Percentiles rank a stretch among this genome's conserved stretches.
Conservation (phyloP, 2,888 invertebrate species). For the Brachynemurus nebulosus region DNA sequence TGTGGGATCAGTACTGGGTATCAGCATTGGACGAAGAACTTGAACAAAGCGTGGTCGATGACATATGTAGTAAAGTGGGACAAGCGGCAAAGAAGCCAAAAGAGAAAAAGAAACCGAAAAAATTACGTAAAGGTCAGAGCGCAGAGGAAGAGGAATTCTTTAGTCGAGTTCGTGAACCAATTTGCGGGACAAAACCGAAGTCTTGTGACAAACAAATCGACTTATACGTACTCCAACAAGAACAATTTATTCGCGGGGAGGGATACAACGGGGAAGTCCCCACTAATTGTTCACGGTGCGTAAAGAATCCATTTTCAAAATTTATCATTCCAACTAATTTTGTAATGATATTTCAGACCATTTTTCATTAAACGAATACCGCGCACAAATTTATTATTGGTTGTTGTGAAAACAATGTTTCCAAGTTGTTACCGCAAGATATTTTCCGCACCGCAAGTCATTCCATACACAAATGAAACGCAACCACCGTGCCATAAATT, state of each 20-base stretch:
- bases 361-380: constrained; percentile 60
- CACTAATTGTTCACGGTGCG: constrained; percentile 31
- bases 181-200: constrained; percentile 30
- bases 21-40: constrained; percentile 15
- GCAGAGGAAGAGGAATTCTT: constrained; percentile 31
- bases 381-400: constrained; percentile 62
- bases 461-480: constrained; percentile 33
- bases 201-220: constrained; percentile 62
- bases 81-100: too few species aligned
- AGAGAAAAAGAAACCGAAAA: constrained; percentile 26
- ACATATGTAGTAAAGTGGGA: too few species aligned
- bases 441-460: constrained; percentile 36
- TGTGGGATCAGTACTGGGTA: constrained; percentile 20
- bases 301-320: neutral
- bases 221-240: constrained; percentile 53
- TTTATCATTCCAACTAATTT: neutral
- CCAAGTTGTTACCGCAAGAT: constrained; percentile 34
- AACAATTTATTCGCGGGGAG: constrained; percentile 31
- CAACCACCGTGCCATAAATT: constrained; percentile 64
- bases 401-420: constrained; percentile 49
- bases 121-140: constrained; percentile 23
- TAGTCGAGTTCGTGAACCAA: constrained; percentile 24
- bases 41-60: constrained; percentile 7
- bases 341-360: constrained; percentile 29
- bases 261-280: constrained; percentile 29